These are phyloP conservation scores for Dipodomys stephensi DNA, from an alignment of 2,113 vertebrate species.

Conservation along the genomic window DNA sequence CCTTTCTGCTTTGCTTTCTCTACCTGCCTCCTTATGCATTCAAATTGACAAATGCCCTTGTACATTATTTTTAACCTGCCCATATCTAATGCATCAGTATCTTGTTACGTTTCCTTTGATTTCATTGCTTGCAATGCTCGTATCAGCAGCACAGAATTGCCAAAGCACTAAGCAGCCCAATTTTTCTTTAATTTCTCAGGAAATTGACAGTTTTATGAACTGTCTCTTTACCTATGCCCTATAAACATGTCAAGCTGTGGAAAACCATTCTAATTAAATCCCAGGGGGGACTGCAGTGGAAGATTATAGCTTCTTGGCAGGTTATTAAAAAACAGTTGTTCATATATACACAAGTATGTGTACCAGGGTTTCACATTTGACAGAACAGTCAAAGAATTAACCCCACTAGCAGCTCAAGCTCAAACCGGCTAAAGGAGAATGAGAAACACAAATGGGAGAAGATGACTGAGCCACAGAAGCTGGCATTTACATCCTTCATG, in stretches of 20 bases:
- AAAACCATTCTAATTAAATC: conserved; percentile 92
- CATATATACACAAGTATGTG: conserved; percentile 90
- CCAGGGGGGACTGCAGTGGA: conserved; percentile 85
- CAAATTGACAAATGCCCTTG: conserved; percentile 89
- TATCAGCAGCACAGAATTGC: conserved; percentile 88
- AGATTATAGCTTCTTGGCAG: conserved; percentile 91
- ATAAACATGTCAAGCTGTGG: conserved; percentile 92
- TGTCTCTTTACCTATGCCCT: conserved; percentile 92
- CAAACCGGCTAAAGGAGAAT: neutral
- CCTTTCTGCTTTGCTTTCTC: conserved; percentile 77
- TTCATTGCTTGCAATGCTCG: conserved; percentile 87
- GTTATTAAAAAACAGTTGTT: conserved; percentile 94
- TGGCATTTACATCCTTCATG: conserved; percentile 28
- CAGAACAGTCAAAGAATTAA: conserved; percentile 87
- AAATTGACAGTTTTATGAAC: conserved; percentile 94
- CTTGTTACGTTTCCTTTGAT: conserved; percentile 89
- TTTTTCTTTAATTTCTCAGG: conserved; percentile 92
- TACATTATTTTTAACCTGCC: conserved; percentile 87
- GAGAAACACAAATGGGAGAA: neutral
- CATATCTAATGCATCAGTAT: conserved; percentile 89
- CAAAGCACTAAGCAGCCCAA: conserved; percentile 89
- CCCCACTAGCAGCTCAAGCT: conserved; percentile 80
- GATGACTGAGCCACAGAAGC: neutral
- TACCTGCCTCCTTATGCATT: conserved; percentile 84
- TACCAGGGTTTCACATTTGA: conserved; percentile 86